Conservation (phyloP, 2,888 invertebrate genomes). For the Chrysina gloriosa region DNA sequence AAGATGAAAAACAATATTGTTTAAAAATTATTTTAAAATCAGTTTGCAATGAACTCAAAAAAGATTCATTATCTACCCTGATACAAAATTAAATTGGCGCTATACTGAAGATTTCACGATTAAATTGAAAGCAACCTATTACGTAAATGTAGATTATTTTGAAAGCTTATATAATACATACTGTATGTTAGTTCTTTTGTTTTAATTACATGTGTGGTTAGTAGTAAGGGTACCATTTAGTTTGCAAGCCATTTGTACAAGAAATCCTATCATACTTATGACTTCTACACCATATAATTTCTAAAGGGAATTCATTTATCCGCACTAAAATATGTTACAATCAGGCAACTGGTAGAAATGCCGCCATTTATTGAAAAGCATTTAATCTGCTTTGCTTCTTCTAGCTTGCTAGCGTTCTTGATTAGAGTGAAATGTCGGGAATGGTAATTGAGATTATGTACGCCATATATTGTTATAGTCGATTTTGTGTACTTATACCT, state of each 20-base stretch:
- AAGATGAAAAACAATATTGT: too few species aligned
- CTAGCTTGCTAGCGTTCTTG: background rate
- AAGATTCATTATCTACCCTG: too few species aligned
- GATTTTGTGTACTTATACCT: background rate
- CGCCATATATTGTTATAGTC: background rate
- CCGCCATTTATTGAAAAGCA: slow-evolving; percentile 22
- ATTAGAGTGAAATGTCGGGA: background rate
- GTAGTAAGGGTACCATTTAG: slow-evolving; percentile 44
- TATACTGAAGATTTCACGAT: too few species aligned
- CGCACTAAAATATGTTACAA: slow-evolving; percentile 18
- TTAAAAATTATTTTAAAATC: too few species aligned
- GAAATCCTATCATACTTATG: slow-evolving; percentile 50
- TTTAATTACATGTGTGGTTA: slow-evolving; percentile 10
- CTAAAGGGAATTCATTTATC: slow-evolving; percentile 39
- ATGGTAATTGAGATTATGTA: slow-evolving; percentile 10
- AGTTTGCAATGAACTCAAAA: too few species aligned
- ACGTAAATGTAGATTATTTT: slow-evolving; percentile 19
- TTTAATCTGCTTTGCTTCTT: background rate
- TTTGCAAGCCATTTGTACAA: slow-evolving; percentile 48
- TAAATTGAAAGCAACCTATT: background rate
- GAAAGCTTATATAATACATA: background rate
- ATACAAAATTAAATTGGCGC: too few species aligned
- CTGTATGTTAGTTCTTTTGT: slow-evolving; percentile 3
- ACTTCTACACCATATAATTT: slow-evolving; percentile 42
- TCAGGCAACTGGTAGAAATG: slow-evolving; percentile 16